These are phyloP conservation scores for Micronisus gabar DNA, from an alignment of 2,113 vertebrate species.

Conservation along the genomic window DNA sequence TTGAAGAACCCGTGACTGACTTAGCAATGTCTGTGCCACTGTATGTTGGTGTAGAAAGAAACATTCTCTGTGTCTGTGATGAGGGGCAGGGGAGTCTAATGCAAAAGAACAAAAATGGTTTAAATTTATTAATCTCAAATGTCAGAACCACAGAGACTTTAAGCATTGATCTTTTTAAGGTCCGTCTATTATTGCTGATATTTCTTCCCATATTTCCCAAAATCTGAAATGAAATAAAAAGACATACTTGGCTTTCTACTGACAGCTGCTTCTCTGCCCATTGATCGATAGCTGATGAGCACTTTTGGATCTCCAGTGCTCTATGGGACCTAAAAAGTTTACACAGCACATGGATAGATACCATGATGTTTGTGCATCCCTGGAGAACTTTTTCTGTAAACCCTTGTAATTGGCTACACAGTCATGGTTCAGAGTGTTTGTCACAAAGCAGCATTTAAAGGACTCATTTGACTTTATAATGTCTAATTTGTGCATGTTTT, in stretches of 20 bases:
- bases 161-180: not conserved
- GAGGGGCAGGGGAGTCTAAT: not conserved
- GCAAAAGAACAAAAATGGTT: not conserved
- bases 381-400: conserved; percentile 14
- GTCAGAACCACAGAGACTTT: not conserved
- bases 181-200: not conserved
- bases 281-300: not conserved
- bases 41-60: not conserved
- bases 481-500: conserved; percentile 36
- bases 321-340: not conserved
- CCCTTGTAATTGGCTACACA: not conserved
- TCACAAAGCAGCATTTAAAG: conserved; percentile 45
- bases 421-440: not conserved
- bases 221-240: not conserved
- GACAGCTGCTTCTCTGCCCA: not conserved
- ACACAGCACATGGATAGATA: not conserved
- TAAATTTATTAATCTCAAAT: conserved; percentile 1
- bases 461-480: conserved; percentile 56
- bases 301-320: not conserved
- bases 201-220: not conserved
- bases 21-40: not conserved
- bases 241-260: not conserved
- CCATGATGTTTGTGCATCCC: not conserved
- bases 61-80: not conserved
- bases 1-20: conserved; percentile 35